Base-by-base conservation (phyloP, 2,888 invertebrate genomes). In the Campopleginae sp. region DNA sequence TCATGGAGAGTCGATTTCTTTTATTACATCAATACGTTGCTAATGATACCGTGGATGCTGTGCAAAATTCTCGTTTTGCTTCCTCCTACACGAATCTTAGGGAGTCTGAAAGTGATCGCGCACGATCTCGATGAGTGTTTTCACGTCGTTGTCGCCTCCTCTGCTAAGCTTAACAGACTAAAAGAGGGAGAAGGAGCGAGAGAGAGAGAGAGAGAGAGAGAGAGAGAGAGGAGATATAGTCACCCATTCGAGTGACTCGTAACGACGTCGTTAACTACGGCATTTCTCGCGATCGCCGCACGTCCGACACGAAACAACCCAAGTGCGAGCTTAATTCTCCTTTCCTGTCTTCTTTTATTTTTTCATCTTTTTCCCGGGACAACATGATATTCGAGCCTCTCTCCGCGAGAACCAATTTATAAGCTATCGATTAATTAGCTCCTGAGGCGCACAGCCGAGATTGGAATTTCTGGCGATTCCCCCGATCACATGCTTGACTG, bases 201-300 rank as follows among this genome's bases (percentile, higher is more conserved):
- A 61, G 46, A 12, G 31, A 68, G 65, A 31, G 75, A 31, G 75
- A 48, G 66, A 42, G 17, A 31, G 63, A 63, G 51, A 48, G 46
- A 38, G 66, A 33, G 42, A 33, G 58, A 51, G 48, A 61, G 74
- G 48, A 65, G 54, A 81, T 75, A 85, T 71, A 76, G 76, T 78
- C 68, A 74, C 71, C 77, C 82, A 72, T 83, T 78, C 79, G 80
- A 83, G 79, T 78, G 85, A 86, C 80, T 85, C 76, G 80, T 85
- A 86, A 86, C 86, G 87, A 87, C 87, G 87, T 86, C 87, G 86
- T 88, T 88, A 88, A 84, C 85, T 76, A 76, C 71, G 86, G 82
- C 80, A 81, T 82, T 85, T 83, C 83, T 84, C 86, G 77, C 81
- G 77, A 76, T 80, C 80, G 61, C 71, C 75, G 44, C 78, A 71